Evolutionary conservation across 2,888 invertebrate species (phyloP).

Genomic region (Volucella bombylans): DNA sequence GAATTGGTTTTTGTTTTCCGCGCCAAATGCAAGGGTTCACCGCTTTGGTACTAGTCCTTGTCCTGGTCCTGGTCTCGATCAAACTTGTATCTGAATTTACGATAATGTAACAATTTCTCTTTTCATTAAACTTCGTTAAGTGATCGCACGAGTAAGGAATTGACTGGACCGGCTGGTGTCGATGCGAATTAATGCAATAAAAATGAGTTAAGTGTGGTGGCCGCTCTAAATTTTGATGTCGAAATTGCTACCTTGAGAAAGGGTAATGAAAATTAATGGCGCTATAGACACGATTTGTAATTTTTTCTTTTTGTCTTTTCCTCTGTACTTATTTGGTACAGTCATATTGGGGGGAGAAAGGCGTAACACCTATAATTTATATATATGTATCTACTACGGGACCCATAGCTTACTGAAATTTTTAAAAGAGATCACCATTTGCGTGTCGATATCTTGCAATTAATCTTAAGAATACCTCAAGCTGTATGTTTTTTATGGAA

Average conservation of each 20-base stretch:
- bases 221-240: conserved; percentile 30
- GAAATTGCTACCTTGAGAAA: conserved; percentile 47
- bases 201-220: conserved; percentile 47
- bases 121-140: conserved; percentile 36
- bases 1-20: conserved; percentile 14
- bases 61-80: conserved; percentile 26
- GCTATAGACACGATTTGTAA: conserved; percentile 41
- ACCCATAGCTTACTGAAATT: not conserved
- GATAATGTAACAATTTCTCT: conserved; percentile 41
- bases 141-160: conserved; percentile 13
- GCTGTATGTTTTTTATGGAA: not conserved
- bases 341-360: not conserved
- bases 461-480: too few relatives aligned
- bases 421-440: too few relatives aligned
- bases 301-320: conserved; percentile 2
- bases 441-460: too few relatives aligned
- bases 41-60: too few relatives aligned
- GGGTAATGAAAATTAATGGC: conserved; percentile 52
- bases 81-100: conserved; percentile 38
- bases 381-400: not conserved
- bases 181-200: conserved; percentile 54
- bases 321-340: not conserved
- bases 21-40: conserved; percentile 3
- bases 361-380: not conserved
- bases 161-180: conserved; percentile 33